Percentiles rank a stretch among this genome's conserved stretches.
Conservation (phyloP, 2,113 vertebrate genomes). For the Globicephala melas region DNA sequence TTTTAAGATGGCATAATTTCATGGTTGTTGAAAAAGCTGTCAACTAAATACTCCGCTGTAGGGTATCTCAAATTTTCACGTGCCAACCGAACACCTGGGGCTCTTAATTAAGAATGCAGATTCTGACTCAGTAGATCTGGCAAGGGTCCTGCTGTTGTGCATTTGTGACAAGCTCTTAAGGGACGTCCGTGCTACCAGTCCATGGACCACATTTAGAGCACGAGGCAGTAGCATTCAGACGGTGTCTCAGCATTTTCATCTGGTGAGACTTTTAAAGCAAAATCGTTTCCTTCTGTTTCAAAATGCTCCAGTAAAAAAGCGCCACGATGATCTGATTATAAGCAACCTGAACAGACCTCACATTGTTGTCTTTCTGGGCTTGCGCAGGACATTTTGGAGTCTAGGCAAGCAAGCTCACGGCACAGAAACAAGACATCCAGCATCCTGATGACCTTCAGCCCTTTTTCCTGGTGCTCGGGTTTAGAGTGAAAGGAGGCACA, state of each 20-base stretch:
- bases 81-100: background rate
- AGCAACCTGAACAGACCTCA: background rate
- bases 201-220: background rate
- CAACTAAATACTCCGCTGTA: background rate
- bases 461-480: background rate
- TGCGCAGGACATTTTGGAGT: accelerated
- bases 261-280: background rate
- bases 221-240: background rate
- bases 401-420: background rate
- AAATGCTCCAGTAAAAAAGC: background rate
- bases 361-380: background rate
- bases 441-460: background rate
- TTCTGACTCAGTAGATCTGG: background rate
- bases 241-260: background rate
- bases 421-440: background rate
- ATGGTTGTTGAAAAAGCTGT: background rate
- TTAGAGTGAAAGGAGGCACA: background rate
- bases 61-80: background rate
- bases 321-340: background rate
- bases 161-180: background rate
- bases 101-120: background rate
- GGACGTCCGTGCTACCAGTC: background rate
- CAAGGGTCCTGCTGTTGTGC: too few species aligned
- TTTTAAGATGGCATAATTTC: background rate
- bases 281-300: conserved; percentile 6